Conservation (phyloP, 1,140 invertebrate species). For the Platorchestia sp. region DNA sequence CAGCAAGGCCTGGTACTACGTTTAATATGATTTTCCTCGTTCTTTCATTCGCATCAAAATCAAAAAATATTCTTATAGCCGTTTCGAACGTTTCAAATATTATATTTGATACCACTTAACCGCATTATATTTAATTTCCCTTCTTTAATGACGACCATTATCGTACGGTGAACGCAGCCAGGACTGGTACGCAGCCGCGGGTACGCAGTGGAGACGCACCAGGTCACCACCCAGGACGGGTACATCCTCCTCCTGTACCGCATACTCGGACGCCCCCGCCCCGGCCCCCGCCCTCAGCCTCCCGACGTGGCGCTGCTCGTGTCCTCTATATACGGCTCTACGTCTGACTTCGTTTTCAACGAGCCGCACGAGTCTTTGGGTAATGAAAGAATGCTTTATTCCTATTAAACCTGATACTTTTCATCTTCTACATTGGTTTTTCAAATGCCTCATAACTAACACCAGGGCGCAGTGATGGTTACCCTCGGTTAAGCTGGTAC, state of each 20-base stretch:
- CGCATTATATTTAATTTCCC: background rate
- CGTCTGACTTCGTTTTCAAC: conserved; percentile 81
- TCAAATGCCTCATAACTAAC: too few relatives aligned
- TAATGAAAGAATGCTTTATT: too few relatives aligned
- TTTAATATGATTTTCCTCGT: too few relatives aligned
- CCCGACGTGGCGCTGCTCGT: conserved; percentile 77
- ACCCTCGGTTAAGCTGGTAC: too few relatives aligned
- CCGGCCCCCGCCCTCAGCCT: conserved; percentile 2
- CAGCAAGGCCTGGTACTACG: conserved; percentile 63
- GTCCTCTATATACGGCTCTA: conserved; percentile 83
- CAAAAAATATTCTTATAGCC: too few relatives aligned
- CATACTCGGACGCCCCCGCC: too few relatives aligned
- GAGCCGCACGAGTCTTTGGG: conserved; percentile 78
- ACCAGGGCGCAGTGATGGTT: too few relatives aligned
- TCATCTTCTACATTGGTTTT: too few relatives aligned
- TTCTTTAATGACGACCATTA: background rate
- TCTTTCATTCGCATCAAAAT: too few relatives aligned
- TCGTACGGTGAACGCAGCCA: conserved; percentile 47
- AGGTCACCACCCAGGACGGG: conserved; percentile 63
- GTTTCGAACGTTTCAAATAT: too few relatives aligned
- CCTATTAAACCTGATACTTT: too few relatives aligned
- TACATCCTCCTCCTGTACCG: conserved; percentile 65
- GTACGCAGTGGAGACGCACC: conserved; percentile 61
- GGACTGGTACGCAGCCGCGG: conserved; percentile 60
- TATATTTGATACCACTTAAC: too few relatives aligned